A percentile compares a stretch with the other conserved stretches of the same genome.
phyloP scores from a whole-genome alignment of 2,888 invertebrate genomes.

The Diachrysia chrysitis region DNA sequence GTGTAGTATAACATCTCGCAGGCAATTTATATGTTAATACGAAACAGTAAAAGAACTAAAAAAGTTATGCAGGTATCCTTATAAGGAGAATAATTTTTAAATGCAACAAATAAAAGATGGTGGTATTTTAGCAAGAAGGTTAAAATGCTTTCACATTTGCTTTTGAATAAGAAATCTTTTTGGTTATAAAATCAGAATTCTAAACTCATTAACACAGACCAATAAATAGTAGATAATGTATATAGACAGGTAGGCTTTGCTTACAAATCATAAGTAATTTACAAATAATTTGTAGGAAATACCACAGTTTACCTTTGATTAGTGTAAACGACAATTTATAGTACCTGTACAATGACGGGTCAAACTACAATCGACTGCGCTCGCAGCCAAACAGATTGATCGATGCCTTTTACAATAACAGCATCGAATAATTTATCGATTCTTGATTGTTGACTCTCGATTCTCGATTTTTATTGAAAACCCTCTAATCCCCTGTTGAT shows the following conservation, averaged over 20 bases:
- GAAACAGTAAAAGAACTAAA: conserved; percentile 1
- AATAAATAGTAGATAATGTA: neutral
- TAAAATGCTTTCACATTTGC: neutral
- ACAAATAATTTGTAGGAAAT: conserved; percentile 23
- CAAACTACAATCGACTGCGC: conserved; percentile 28
- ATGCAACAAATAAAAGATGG: neutral
- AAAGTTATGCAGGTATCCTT: neutral
- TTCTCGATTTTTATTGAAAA: conserved; percentile 67
- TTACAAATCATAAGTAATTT: conserved; percentile 20
- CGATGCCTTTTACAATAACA: conserved; percentile 79
- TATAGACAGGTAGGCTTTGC: conserved; percentile 11
- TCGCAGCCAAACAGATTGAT: conserved; percentile 67
- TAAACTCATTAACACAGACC: neutral
- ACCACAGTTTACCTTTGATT: conserved; percentile 34
- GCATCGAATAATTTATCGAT: conserved; percentile 78
- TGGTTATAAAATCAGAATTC: neutral
- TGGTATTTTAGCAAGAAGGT: neutral
- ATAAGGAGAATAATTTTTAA: neutral
- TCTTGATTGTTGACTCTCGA: conserved; percentile 63
- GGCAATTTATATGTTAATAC: conserved; percentile 1
- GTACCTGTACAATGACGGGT: neutral
- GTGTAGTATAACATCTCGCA: neutral
- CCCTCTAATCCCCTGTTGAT: conserved; percentile 69
- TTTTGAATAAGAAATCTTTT: neutral
- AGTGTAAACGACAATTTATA: conserved; percentile 23